Evolutionary conservation across 2,888 invertebrate genomes (phyloP).

Genomic region (Pandemis corylana): DNA sequence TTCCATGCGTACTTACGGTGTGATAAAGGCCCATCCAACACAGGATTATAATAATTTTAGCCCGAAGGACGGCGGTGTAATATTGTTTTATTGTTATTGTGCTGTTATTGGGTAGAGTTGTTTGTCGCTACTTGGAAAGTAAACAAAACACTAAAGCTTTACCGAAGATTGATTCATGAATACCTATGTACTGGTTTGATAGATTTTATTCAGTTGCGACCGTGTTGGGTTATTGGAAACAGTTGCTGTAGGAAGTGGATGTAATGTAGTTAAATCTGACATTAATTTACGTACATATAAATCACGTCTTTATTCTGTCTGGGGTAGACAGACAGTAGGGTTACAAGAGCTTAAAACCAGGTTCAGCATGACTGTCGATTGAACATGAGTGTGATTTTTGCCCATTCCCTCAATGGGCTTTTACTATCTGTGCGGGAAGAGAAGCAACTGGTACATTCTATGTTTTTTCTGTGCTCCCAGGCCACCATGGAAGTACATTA

Average conservation of each 20-base stretch:
- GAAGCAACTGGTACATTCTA: too few relatives aligned
- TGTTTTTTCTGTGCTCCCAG: too few relatives aligned
- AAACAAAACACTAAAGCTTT: constrained; percentile 38
- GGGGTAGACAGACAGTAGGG: too few relatives aligned
- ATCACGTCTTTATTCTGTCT: too few relatives aligned
- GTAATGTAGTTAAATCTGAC: not conserved
- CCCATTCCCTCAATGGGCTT: too few relatives aligned
- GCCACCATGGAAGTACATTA: too few relatives aligned
- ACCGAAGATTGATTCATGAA: constrained; percentile 37
- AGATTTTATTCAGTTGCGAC: not conserved
- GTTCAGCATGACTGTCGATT: too few relatives aligned
- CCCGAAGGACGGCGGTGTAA: constrained; percentile 19
- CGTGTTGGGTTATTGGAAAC: not conserved
- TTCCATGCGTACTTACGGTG: not conserved
- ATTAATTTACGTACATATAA: too few relatives aligned
- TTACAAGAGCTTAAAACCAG: too few relatives aligned
- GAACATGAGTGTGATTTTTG: too few relatives aligned
- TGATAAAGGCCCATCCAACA: not conserved
- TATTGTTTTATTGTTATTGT: constrained; percentile 40
- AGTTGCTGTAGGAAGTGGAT: not conserved
- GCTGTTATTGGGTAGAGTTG: constrained; percentile 36
- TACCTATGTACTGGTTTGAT: not conserved
- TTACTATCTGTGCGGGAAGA: too few relatives aligned
- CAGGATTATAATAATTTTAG: constrained; percentile 28
- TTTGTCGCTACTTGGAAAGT: constrained; percentile 37